These are phyloP conservation scores for Clivina fossor DNA, from an alignment of 2,888 invertebrate species.

Conservation along the genomic window DNA sequence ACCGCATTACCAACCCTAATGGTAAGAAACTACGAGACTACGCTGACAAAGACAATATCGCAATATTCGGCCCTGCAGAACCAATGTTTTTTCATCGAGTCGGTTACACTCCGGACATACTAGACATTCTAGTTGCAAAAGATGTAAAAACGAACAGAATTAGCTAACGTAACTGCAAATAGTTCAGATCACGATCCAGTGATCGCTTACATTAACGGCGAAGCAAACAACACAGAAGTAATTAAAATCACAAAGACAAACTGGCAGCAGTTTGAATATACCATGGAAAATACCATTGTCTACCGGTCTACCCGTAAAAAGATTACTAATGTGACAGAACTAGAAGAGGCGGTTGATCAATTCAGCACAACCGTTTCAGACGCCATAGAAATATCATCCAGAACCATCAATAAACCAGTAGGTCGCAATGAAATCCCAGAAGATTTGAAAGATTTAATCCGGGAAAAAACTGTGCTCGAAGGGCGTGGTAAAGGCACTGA, in stretches of 20 bases:
- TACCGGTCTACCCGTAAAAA: too few species aligned
- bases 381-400: too few species aligned
- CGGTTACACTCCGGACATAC: background rate
- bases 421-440: too few species aligned
- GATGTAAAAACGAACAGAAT: background rate
- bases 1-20: background rate
- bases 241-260: too few species aligned
- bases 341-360: too few species aligned
- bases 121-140: background rate
- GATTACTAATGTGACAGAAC: background rate
- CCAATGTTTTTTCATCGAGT: background rate
- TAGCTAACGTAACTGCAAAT: background rate
- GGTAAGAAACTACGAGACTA: background rate
- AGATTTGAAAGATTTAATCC: too few species aligned
- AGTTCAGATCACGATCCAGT: conserved; percentile 1
- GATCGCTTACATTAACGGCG: background rate
- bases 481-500: background rate
- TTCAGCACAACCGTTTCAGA: too few species aligned
- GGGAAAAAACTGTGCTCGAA: conserved; percentile 8
- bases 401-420: too few species aligned
- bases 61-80: conserved; percentile 1
- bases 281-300: too few species aligned
- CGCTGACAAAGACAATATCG: background rate
- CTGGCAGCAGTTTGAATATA: too few species aligned
- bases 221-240: background rate